Conservation (phyloP, 2,113 vertebrate genomes). For the Calidris pygmaea region DNA sequence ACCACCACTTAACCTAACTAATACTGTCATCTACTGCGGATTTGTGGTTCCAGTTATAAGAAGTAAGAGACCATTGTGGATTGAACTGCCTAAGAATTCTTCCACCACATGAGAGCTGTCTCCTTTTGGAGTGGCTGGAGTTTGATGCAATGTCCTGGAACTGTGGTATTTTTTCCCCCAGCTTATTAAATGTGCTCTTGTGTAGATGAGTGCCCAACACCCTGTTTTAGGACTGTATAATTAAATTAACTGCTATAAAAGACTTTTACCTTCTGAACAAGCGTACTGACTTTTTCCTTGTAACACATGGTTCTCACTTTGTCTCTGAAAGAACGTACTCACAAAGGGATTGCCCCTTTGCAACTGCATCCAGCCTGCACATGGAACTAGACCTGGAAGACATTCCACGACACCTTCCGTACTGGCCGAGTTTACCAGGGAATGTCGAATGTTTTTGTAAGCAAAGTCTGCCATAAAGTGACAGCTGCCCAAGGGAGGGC, state of each 20-base stretch:
- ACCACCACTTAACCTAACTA: constrained; percentile 46
- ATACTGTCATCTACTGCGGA: constrained; percentile 40
- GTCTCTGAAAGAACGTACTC: neutral
- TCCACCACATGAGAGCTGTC: neutral
- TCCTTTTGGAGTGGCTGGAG: constrained; percentile 30
- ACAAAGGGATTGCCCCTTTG: neutral
- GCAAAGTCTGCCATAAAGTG: constrained; percentile 23
- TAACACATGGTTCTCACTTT: neutral
- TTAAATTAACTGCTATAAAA: constrained; percentile 75
- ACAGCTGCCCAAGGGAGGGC: constrained; percentile 20
- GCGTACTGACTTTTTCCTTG: constrained; percentile 57
- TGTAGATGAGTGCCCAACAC: constrained; percentile 54
- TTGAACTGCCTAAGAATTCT: constrained; percentile 45
- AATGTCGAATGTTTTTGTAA: constrained; percentile 5
- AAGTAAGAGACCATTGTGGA: constrained; percentile 47
- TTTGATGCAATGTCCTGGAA: constrained; percentile 48
- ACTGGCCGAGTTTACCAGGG: neutral
- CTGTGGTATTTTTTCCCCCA: constrained; percentile 50
- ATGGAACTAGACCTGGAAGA: constrained; percentile 16
- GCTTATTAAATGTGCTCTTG: constrained; percentile 56
- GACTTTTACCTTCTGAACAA: constrained; percentile 64
- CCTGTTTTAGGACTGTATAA: constrained; percentile 68
- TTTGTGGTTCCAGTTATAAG: constrained; percentile 42
- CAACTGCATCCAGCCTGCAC: neutral
- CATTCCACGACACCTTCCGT: neutral